Base-by-base conservation (phyloP, 2,888 invertebrate genomes). In the Callimorpha dominula region DNA sequence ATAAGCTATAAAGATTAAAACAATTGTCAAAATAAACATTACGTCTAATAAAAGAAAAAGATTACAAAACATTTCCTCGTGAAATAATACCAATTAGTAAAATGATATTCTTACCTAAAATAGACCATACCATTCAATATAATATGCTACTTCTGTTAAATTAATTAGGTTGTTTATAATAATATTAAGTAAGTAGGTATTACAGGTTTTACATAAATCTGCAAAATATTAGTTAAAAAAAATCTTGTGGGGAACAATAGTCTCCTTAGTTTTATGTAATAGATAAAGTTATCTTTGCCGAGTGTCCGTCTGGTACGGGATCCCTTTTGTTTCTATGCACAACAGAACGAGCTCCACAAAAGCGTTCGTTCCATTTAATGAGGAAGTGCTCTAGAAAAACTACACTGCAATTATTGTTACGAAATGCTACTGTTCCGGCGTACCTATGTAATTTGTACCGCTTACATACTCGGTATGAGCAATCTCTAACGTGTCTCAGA, bases 381-480 rank as follows among this genome's bases (percentile, higher is more conserved):
- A 95, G 95, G 95, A 95, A 95, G 91, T 92, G 94, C 91, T 93
- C 95, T 90, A 95, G 91, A 94, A 94, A 93, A 92, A 91, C 90
- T 87, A 88, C 86, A 85, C 83, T 83, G 86, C 89, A 89, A 92
- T 93, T 92, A 92, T 90, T 86, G 88, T 93, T 92, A 91, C 89
- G 88, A 90, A 93, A 93, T 89, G 81, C 82, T 84, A 86, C 84
- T 81, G 82, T 78, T 78, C 80, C 84, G 86, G 84, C 65, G 80
- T 78, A 31, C 31, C 31, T 31, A 75, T 79, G 82, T 87, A 89
- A 89, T 90, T 87, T 86, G 85, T 87, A 89, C 85, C 85, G 80
- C 84, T 86, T 86, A 85, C 85, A 85, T 74, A 77, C 82, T 81
- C 82, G 80, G 78, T 72, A 74, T 78, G 81, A 82, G 84, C 83